A percentile compares a stretch with the other conserved stretches of the same genome.
Evolutionary conservation across 2,113 vertebrate genomes (phyloP).

Genomic region (Pongo pygmaeus): DNA sequence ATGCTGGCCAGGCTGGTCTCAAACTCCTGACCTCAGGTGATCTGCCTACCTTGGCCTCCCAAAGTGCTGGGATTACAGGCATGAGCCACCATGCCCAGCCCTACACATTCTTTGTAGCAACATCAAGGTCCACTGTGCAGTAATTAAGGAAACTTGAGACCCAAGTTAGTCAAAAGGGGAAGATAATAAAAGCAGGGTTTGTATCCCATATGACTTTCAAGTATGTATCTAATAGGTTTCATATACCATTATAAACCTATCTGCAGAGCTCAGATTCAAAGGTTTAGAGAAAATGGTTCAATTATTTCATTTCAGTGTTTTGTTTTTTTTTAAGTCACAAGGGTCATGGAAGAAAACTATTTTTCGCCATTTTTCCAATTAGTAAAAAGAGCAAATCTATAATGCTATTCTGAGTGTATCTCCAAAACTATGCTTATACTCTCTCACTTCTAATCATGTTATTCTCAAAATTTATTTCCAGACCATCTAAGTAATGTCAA

Average conservation of each 20-base stretch:
- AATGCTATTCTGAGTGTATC: background rate
- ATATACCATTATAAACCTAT: background rate
- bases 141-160: background rate
- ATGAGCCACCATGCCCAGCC: no score
- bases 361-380: background rate
- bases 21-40: no score
- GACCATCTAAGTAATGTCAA: background rate
- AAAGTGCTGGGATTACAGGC: no score
- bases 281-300: background rate
- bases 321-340: background rate
- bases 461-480: background rate
- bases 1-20: no score
- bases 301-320: background rate
- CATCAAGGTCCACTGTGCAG: background rate
- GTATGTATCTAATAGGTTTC: background rate
- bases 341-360: background rate
- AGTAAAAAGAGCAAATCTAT: background rate
- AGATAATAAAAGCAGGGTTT: background rate
- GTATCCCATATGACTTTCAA: background rate
- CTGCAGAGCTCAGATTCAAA: conserved; percentile 20
- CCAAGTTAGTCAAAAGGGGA: background rate
- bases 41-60: no score
- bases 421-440: background rate
- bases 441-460: background rate
- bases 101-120: background rate